phyloP scores from a whole-genome alignment of 2,888 invertebrate species.

The Cylindroiulus punctatus region DNA sequence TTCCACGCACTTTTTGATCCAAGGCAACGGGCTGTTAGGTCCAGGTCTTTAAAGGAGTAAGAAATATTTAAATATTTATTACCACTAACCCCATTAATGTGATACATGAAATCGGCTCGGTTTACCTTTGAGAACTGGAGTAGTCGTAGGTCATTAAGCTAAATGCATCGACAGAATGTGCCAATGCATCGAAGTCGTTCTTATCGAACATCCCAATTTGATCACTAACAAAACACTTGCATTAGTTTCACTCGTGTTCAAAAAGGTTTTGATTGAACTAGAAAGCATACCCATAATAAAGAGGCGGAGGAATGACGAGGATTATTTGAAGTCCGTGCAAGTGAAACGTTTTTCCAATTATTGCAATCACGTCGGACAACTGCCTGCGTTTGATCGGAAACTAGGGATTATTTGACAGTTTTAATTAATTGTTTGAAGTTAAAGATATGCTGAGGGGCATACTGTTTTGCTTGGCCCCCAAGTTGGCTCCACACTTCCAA shows the following conservation, averaged over 20 bases:
- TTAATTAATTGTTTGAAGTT: not conserved
- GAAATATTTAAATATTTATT: slow-evolving; percentile 16
- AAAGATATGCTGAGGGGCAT: not conserved
- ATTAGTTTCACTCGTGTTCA: not conserved
- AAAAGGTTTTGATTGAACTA: not conserved
- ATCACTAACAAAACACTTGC: slow-evolving; percentile 60
- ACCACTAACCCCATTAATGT: not conserved
- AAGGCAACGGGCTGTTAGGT: slow-evolving; percentile 87
- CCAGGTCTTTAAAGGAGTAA: slow-evolving; percentile 70
- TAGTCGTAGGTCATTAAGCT: slow-evolving; percentile 98
- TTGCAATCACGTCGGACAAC: slow-evolving; percentile 64
- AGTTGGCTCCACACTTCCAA: slow-evolving; percentile 91
- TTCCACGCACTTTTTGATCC: slow-evolving; percentile 82
- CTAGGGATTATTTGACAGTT: not conserved
- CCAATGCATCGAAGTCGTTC: slow-evolving; percentile 80
- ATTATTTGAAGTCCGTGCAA: slow-evolving; percentile 66
- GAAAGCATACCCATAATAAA: slow-evolving; percentile 61
- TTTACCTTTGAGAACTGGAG: slow-evolving; percentile 75
- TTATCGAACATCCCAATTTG: slow-evolving; percentile 74
- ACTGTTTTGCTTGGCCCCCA: slow-evolving; percentile 72
- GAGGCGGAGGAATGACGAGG: slow-evolving; percentile 82
- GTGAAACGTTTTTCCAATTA: slow-evolving; percentile 60
- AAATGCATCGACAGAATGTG: slow-evolving; percentile 82
- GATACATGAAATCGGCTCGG: not conserved
- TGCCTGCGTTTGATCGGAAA: slow-evolving; percentile 62